A percentile compares a stretch with the other conserved stretches of the same genome.
phyloP scores from a whole-genome alignment of 2,888 invertebrate genomes.

The Tachina fera region DNA sequence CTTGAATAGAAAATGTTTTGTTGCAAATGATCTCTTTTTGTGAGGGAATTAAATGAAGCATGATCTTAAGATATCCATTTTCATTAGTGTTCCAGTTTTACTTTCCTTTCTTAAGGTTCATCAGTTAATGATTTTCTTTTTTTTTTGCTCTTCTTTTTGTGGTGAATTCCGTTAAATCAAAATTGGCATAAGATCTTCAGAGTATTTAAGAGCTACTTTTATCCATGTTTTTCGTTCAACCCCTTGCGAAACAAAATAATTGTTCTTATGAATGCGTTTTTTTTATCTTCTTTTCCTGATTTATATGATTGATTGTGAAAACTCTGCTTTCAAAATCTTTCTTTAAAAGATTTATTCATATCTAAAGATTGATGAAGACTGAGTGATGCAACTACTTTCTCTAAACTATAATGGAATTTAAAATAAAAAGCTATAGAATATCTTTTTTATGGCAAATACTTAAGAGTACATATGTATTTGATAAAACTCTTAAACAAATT shows the following conservation, averaged over 20 bases:
- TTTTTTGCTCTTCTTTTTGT: conserved; percentile 43
- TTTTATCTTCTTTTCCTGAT: conserved; percentile 5
- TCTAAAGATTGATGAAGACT: too few relatives aligned
- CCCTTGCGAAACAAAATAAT: conserved; percentile 29
- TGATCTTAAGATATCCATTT: conserved; percentile 44
- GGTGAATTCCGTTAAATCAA: conserved; percentile 56
- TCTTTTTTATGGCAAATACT: too few relatives aligned
- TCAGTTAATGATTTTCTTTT: conserved; percentile 17
- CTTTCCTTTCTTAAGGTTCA: conserved; percentile 28
- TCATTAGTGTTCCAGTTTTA: conserved; percentile 42
- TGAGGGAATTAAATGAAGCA: conserved; percentile 48
- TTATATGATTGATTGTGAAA: conserved; percentile 60
- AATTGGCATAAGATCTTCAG: conserved; percentile 51
- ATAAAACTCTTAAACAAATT: too few relatives aligned
- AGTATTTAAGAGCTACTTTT: conserved; percentile 38
- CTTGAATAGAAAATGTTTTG: neutral
- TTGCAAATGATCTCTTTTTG: conserved; percentile 53
- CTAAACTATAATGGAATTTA: neutral
- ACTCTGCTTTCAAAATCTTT: neutral
- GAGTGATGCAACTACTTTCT: neutral
- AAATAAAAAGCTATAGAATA: neutral
- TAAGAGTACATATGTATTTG: too few relatives aligned
- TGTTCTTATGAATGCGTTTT: conserved; percentile 32
- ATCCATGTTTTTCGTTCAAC: conserved; percentile 31
- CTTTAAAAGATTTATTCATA: too few relatives aligned